phyloP scores from a whole-genome alignment of 2,888 invertebrate genomes.

The Nemotelus pantherinus region DNA sequence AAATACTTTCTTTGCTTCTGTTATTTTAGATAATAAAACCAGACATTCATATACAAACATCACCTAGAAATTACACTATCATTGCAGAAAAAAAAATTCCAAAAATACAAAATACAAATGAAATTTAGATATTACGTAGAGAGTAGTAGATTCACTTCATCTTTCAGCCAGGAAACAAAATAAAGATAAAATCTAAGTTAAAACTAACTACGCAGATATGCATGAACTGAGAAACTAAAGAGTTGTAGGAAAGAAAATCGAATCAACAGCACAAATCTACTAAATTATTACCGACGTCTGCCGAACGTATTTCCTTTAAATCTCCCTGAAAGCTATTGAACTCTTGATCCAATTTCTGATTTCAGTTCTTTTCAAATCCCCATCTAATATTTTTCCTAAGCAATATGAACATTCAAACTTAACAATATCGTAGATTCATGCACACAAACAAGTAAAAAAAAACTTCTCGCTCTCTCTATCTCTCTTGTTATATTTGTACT shows the following conservation, averaged over 20 bases:
- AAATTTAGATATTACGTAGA: constrained; percentile 33
- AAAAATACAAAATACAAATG: background rate
- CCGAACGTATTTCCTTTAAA: background rate
- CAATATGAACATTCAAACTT: too few relatives aligned
- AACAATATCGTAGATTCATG: constrained; percentile 7
- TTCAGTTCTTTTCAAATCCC: too few relatives aligned
- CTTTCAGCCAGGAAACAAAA: constrained; percentile 9
- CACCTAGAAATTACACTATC: background rate
- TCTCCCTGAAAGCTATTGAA: too few relatives aligned
- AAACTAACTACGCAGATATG: background rate
- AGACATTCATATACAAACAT: too few relatives aligned
- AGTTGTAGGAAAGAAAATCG: background rate
- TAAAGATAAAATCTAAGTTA: background rate
- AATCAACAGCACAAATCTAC: constrained; percentile 3
- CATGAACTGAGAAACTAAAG: background rate
- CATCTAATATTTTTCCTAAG: too few relatives aligned
- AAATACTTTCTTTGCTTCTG: background rate
- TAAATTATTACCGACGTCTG: background rate
- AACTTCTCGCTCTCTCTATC: constrained; percentile 10
- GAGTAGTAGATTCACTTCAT: constrained; percentile 30
- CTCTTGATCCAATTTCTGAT: too few relatives aligned
- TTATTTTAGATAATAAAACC: constrained; percentile 1
- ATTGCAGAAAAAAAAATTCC: background rate
- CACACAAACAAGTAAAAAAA: background rate
- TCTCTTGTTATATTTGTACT: constrained; percentile 39